Evolutionary conservation across 2,113 vertebrate genomes (phyloP).

Genomic region (Panthera leo): DNA sequence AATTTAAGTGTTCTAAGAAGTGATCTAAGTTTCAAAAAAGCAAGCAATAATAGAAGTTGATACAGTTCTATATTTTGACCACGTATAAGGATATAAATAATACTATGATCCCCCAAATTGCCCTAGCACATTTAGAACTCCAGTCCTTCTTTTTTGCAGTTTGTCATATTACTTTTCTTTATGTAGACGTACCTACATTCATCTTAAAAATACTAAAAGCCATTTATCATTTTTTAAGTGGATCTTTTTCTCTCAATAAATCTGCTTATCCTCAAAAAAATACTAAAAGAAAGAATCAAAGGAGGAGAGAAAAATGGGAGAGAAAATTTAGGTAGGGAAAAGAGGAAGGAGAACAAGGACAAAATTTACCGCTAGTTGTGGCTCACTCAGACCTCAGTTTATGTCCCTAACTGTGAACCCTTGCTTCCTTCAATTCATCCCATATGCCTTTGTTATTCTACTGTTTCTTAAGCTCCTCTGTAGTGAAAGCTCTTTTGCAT

Average conservation of each 20-base stretch:
- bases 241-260: neutral
- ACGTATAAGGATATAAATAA: neutral
- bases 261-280: neutral
- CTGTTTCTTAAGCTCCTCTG: neutral
- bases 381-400: neutral
- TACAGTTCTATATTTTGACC: neutral
- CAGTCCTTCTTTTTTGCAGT: neutral
- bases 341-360: neutral
- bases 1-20: neutral
- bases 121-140: neutral
- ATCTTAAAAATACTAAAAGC: neutral
- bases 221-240: neutral
- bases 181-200: neutral
- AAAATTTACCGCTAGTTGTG: neutral
- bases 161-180: neutral
- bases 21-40: neutral
- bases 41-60: neutral
- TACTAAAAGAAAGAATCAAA: neutral
- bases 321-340: neutral
- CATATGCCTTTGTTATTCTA: rapidly evolving
- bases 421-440: neutral
- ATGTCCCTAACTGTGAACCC: rapidly evolving
- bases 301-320: neutral
- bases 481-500: neutral
- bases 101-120: neutral